Evolutionary conservation across 35 echinoderm and acorn worm species (phyloP).

Genomic region (Apostichopus japonicus): DNA sequence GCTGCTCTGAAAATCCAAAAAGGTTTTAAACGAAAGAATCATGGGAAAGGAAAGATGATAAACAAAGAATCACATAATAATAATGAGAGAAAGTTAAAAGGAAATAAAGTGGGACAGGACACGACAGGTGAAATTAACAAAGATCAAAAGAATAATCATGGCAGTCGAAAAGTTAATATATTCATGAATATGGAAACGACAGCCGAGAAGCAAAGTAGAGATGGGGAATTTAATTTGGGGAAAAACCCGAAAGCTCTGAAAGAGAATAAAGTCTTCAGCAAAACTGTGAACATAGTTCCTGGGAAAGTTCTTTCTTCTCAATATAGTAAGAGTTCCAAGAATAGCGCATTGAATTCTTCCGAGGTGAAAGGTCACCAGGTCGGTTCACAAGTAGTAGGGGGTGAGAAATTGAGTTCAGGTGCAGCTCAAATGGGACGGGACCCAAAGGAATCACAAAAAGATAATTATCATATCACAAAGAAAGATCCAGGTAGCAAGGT

Average conservation of each 20-base stretch:
- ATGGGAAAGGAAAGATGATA: conserved; percentile 20
- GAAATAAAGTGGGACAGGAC: no score
- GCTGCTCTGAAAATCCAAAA: conserved; percentile 93
- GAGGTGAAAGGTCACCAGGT: not conserved
- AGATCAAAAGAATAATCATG: no score
- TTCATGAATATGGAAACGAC: not conserved
- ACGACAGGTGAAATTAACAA: no score
- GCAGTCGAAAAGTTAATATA: no score
- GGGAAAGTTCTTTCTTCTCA: conserved; percentile 37
- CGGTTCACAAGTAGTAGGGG: not conserved
- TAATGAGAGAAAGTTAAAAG: not conserved
- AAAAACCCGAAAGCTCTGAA: not conserved
- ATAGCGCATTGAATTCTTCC: not conserved
- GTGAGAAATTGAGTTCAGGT: not conserved
- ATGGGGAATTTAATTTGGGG: not conserved
- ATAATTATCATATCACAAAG: not conserved
- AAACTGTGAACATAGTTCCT: conserved; percentile 22
- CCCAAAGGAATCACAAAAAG: not conserved
- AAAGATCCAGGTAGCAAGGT: not conserved
- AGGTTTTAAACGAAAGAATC: conserved; percentile 74
- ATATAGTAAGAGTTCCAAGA: not conserved
- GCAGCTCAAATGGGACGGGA: not conserved
- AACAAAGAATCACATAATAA: not conserved
- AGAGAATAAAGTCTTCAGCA: conserved; percentile 17
- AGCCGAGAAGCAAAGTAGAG: not conserved